A percentile compares a stretch with the other conserved stretches of the same genome.
Conservation (phyloP, 1,140 invertebrate genomes). For the Drosophila sechellia region DNA sequence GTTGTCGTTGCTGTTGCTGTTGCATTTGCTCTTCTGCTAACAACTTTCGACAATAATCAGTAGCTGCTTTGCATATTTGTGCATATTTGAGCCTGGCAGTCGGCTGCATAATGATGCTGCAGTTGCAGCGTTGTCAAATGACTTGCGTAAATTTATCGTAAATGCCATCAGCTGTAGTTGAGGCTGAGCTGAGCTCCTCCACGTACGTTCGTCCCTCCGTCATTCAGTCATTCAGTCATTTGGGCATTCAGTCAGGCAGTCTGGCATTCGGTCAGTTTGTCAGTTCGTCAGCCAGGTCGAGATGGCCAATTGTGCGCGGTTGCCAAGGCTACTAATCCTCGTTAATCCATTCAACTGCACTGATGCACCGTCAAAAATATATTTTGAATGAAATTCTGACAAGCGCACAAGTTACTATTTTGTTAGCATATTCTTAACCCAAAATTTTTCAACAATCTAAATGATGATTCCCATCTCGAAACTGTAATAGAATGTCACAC, state of each 20-base stretch:
- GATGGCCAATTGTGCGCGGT: conserved; percentile 44
- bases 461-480: no score
- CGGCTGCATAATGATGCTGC: conserved; percentile 71
- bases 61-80: conserved; percentile 69
- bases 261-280: conserved; percentile 10
- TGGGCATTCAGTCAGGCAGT: conserved; percentile 4
- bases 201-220: conserved; percentile 37
- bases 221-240: conserved; percentile 22
- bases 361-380: conserved; percentile 4
- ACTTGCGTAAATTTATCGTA: conserved; percentile 84
- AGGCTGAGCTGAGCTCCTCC: conserved; percentile 17
- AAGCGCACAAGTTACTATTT: not conserved
- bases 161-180: conserved; percentile 73
- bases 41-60: conserved; percentile 62
- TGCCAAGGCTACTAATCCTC: conserved; percentile 70
- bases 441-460: no score
- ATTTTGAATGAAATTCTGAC: not conserved
- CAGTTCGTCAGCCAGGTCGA: conserved; percentile 7
- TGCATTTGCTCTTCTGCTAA: conserved; percentile 24
- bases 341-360: conserved; percentile 65
- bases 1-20: not conserved
- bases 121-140: conserved; percentile 78
- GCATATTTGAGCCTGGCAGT: conserved; percentile 44
- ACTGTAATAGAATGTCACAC: no score
- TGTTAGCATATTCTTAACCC: not conserved